A percentile compares a stretch with the other conserved stretches of the same genome.
Evolutionary conservation across 2,113 vertebrate species (phyloP).

Genomic region (Myrmecophaga tridactyla): DNA sequence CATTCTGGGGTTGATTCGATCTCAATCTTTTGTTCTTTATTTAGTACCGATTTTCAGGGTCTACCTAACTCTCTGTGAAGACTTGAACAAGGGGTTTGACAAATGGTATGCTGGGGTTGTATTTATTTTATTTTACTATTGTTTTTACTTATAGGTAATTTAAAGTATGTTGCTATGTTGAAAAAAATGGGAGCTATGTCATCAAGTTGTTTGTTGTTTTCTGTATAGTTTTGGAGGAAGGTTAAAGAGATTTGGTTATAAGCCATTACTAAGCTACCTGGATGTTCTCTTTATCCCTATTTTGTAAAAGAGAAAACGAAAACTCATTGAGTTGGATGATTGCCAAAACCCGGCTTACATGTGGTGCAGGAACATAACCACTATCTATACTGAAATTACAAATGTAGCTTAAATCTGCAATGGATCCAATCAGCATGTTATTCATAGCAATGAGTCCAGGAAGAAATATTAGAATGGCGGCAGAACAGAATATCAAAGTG

Average conservation of each 20-base stretch:
- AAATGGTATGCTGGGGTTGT: neutral
- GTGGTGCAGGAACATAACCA: neutral
- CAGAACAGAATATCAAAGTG: neutral
- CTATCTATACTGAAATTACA: neutral
- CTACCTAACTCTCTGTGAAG: neutral
- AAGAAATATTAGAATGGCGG: neutral
- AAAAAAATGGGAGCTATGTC: neutral
- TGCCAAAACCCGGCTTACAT: neutral
- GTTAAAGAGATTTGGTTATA: neutral
- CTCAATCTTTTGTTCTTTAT: neutral
- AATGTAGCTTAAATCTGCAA: neutral
- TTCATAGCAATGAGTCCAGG: neutral
- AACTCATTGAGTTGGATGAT: neutral
- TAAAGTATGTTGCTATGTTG: neutral
- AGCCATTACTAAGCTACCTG: neutral
- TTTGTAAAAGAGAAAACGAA: neutral
- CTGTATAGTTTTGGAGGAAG: neutral
- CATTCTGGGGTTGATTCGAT: neutral
- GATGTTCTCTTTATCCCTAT: neutral
- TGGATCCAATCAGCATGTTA: neutral
- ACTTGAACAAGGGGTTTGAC: neutral
- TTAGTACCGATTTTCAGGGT: neutral
- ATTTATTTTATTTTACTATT: neutral
- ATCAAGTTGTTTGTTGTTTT: neutral
- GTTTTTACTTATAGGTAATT: neutral